phyloP scores from a whole-genome alignment of 2,113 vertebrate genomes.

The Tyrannus savana region DNA sequence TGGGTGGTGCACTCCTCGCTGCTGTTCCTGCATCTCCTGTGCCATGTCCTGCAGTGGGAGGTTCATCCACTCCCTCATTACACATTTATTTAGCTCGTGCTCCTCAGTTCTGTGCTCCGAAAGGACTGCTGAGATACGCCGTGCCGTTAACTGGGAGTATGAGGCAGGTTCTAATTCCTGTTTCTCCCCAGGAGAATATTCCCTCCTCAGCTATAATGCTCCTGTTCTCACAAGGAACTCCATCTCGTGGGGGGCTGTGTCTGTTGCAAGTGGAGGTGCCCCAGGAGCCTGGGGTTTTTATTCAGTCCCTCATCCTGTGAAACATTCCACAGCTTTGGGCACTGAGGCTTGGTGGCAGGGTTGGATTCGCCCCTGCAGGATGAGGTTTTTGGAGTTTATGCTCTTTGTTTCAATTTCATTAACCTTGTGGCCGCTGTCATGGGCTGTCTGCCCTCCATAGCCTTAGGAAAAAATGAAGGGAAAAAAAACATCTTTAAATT shows the following conservation, averaged over 20 bases:
- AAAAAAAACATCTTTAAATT: neutral
- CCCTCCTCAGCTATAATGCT: accelerated
- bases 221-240: accelerated
- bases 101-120: accelerated
- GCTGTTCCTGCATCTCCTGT: neutral
- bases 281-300: neutral
- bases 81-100: accelerated
- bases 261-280: neutral
- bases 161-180: accelerated
- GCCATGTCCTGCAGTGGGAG: neutral
- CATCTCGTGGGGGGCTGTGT: neutral
- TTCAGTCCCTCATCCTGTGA: neutral
- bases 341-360: neutral
- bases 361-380: neutral
- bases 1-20: accelerated
- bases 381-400: neutral
- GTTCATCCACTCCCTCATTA: accelerated
- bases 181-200: neutral
- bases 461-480: neutral
- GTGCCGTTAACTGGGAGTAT: accelerated
- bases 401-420: neutral
- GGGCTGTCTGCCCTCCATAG: neutral
- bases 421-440: accelerated
- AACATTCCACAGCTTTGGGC: accelerated
- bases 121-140: accelerated